These are phyloP conservation scores for Agriopis leucophaearia DNA, from an alignment of 2,888 invertebrate species.

Conservation along the genomic window DNA sequence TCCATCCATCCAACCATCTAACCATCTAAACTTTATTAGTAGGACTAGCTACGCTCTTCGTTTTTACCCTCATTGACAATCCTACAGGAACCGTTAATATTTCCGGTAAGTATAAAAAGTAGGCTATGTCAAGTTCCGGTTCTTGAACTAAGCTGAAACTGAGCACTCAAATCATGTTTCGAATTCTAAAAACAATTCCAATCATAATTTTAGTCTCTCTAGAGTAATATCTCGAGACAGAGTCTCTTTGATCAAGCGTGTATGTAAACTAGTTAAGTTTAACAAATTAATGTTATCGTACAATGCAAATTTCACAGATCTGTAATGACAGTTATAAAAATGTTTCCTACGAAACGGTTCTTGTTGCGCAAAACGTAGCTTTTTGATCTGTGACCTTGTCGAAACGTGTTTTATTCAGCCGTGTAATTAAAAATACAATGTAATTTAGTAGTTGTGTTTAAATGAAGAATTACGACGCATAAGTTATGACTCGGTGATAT, in stretches of 20 bases:
- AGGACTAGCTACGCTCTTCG: no score
- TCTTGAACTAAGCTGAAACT: no score
- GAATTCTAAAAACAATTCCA: no score
- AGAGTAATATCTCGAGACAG: not conserved
- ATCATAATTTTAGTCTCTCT: no score
- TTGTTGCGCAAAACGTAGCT: not conserved
- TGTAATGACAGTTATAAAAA: slow-evolving; percentile 26
- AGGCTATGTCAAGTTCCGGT: no score
- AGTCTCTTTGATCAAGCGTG: slow-evolving; percentile 16
- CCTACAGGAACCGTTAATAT: no score
- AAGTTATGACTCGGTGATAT: not conserved
- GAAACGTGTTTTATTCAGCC: slow-evolving; percentile 15
- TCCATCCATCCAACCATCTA: no score
- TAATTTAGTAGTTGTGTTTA: not conserved
- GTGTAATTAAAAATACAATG: slow-evolving; percentile 19
- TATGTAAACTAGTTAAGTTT: slow-evolving; percentile 11
- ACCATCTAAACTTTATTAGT: no score
- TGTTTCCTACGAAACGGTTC: slow-evolving; percentile 1
- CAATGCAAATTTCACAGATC: slow-evolving; percentile 10
- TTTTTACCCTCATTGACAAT: no score
- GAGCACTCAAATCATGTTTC: no score
- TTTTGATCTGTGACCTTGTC: slow-evolving; percentile 27
- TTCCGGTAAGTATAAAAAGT: no score
- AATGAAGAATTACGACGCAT: not conserved
- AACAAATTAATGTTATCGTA: slow-evolving; percentile 15